A percentile compares a stretch with the other conserved stretches of the same genome.
Conservation (phyloP, 2,888 invertebrate species). For the Cephus nigrinus region DNA sequence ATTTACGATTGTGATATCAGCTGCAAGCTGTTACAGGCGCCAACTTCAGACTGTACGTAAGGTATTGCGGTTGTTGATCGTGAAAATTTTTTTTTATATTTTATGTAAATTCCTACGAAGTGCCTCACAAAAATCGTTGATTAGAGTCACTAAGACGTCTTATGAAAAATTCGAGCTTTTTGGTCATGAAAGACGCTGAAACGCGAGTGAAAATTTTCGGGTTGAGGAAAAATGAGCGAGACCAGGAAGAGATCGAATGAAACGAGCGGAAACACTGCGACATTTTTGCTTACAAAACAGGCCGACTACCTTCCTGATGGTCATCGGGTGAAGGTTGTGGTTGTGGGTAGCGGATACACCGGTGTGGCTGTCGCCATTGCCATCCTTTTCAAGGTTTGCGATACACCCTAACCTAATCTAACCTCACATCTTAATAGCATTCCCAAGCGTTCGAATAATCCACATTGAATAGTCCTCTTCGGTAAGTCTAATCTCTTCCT, state of each 20-base stretch:
- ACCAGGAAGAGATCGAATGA: slow-evolving; percentile 29
- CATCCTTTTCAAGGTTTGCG: slow-evolving; percentile 52
- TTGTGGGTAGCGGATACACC: slow-evolving; percentile 51
- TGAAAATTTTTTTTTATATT: not conserved
- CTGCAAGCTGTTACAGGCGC: not conserved
- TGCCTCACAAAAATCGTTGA: not conserved
- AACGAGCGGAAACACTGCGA: slow-evolving; percentile 40
- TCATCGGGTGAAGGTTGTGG: slow-evolving; percentile 53
- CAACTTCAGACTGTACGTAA: not conserved
- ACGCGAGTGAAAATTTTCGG: not conserved
- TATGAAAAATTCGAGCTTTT: not conserved
- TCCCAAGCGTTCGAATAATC: not conserved
- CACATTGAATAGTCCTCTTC: slow-evolving; percentile 17
- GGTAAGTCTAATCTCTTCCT: not conserved
- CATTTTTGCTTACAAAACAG: slow-evolving; percentile 50
- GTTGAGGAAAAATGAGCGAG: slow-evolving; percentile 29
- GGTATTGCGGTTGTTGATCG: not conserved
- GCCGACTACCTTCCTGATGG: slow-evolving; percentile 42
- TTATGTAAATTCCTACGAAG: not conserved
- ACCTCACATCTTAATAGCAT: not conserved
- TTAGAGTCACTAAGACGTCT: not conserved
- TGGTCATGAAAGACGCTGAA: not conserved
- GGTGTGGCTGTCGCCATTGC: slow-evolving; percentile 54
- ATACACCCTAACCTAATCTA: not conserved
- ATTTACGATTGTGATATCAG: not conserved